A percentile compares a stretch with the other conserved stretches of the same genome.
Conservation (phyloP, 2,888 invertebrate genomes). For the Xestobium rufovillosum region DNA sequence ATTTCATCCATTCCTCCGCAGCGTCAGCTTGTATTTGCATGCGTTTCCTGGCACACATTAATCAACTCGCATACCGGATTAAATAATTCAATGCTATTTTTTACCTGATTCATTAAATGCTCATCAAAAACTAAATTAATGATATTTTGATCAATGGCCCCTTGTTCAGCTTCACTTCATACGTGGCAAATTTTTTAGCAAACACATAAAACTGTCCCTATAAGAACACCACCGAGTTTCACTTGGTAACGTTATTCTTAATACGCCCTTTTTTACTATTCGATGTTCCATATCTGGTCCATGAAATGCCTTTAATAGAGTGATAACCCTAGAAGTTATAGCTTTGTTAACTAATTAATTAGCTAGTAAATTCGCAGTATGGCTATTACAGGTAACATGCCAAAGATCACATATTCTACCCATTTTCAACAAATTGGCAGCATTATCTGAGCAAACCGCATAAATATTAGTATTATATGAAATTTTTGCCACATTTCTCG, state of each 20-base stretch:
- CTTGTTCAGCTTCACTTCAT: not conserved
- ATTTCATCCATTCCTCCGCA: conserved; percentile 1
- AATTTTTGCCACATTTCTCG: conserved; percentile 17
- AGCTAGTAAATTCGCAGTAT: conserved; percentile 24
- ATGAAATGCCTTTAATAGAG: not conserved
- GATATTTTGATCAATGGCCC: not conserved
- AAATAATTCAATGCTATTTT: not conserved
- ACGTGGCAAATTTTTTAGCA: not conserved
- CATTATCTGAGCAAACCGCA: conserved; percentile 26
- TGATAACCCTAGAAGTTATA: not conserved
- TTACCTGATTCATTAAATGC: not conserved
- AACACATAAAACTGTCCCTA: not conserved
- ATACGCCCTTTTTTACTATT: conserved; percentile 1
- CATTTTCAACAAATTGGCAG: conserved; percentile 23
- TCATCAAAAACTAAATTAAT: not conserved
- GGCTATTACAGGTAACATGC: conserved; percentile 23
- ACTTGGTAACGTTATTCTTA: not conserved
- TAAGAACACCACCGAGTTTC: not conserved
- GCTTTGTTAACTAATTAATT: conserved; percentile 19
- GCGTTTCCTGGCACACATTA: not conserved
- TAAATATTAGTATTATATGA: conserved; percentile 18
- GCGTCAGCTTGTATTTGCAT: conserved; percentile 4
- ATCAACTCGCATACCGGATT: not conserved
- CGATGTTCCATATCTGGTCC: not conserved
- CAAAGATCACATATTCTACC: conserved; percentile 19